These are phyloP conservation scores for Hydriomena furcata DNA, from an alignment of 2,888 invertebrate genomes.

Conservation along the genomic window DNA sequence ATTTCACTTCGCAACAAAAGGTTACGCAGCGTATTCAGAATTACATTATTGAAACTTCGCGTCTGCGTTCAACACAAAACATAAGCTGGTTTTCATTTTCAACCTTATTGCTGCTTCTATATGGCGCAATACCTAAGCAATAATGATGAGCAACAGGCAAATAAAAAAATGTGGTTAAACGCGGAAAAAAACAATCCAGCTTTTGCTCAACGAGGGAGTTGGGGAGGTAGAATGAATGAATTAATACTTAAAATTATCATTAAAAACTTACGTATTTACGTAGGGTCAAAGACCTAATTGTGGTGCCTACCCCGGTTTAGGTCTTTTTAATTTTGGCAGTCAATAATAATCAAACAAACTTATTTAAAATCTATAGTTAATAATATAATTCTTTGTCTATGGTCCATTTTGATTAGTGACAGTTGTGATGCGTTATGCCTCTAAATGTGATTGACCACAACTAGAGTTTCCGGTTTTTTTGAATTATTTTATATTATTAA, in stretches of 20 bases:
- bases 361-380: too few relatives aligned
- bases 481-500: too few relatives aligned
- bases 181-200: conserved; percentile 7
- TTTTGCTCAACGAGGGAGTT: background rate
- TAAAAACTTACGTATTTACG: too few relatives aligned
- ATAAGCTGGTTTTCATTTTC: conserved; percentile 22
- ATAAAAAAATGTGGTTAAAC: conserved; percentile 14
- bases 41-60: conserved; percentile 28
- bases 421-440: too few relatives aligned
- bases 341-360: too few relatives aligned
- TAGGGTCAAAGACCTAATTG: too few relatives aligned
- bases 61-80: conserved; percentile 32
- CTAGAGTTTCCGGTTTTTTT: too few relatives aligned
- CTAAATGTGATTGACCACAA: too few relatives aligned
- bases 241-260: background rate
- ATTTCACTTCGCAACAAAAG: conserved; percentile 27
- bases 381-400: too few relatives aligned
- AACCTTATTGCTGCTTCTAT: conserved; percentile 8
- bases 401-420: too few relatives aligned
- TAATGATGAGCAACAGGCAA: conserved; percentile 17
- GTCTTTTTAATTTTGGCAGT: too few relatives aligned
- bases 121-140: background rate
- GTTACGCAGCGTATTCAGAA: conserved; percentile 26
- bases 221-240: background rate
- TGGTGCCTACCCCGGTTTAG: too few relatives aligned